phyloP scores from a whole-genome alignment of 2,797 vertebrate genomes.

The Epinephelus malabaricus region DNA sequence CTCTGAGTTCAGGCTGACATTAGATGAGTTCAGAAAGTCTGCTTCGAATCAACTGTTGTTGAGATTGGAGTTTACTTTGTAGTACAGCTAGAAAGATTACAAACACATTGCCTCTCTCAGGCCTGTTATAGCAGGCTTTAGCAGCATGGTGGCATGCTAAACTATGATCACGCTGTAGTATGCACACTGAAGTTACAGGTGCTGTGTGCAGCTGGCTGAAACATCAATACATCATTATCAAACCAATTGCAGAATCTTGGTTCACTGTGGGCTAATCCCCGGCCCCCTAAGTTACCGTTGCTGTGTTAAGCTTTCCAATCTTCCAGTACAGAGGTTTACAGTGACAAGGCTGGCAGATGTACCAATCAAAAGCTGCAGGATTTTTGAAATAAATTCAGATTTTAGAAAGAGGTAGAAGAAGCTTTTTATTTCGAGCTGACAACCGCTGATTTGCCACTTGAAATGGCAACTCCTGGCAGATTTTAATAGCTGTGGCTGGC shows the following conservation, averaged over 20 bases:
- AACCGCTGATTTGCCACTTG: not conserved
- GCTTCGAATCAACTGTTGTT: not conserved
- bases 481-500: not conserved
- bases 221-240: conserved; percentile 4
- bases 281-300: not conserved
- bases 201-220: not conserved
- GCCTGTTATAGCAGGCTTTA: not conserved
- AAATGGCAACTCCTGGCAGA: not conserved
- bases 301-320: not conserved
- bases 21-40: not conserved
- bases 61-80: not conserved
- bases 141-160: not conserved
- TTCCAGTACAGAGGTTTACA: not conserved
- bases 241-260: not conserved
- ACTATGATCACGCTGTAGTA: not conserved
- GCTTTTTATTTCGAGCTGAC: not conserved
- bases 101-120: not conserved
- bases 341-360: not conserved
- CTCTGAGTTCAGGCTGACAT: not conserved
- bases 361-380: not conserved
- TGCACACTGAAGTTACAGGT: not conserved
- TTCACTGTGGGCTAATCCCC: not conserved
- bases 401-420: not conserved
- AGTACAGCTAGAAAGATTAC: not conserved
- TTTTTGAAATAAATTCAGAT: not conserved